These are phyloP conservation scores for Synergus japonicus DNA, from an alignment of 2,888 invertebrate species.

Conservation along the genomic window DNA sequence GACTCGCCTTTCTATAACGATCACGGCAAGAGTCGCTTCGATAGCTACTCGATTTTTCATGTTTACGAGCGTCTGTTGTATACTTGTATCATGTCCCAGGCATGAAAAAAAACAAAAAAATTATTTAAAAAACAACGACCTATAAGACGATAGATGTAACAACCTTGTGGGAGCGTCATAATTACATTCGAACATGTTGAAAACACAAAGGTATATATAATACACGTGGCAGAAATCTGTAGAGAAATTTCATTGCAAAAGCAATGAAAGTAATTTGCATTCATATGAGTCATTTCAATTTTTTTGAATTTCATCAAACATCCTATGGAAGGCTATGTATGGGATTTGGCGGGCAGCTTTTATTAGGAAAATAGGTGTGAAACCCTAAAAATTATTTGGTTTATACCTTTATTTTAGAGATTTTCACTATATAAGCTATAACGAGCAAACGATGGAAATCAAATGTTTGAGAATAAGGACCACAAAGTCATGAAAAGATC, in stretches of 20 bases:
- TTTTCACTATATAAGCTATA: not conserved
- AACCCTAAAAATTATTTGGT: not conserved
- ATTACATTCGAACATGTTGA: not conserved
- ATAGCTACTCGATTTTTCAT: conserved; percentile 31
- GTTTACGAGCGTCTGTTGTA: not conserved
- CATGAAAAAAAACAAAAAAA: not conserved
- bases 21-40: conserved; percentile 1
- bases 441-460: not conserved
- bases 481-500: not conserved
- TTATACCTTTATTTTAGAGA: not conserved
- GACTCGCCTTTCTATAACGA: conserved; percentile 46
- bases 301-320: no score
- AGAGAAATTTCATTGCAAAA: no score
- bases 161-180: not conserved
- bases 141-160: not conserved
- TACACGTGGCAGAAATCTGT: no score
- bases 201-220: no score
- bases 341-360: no score
- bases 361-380: no score
- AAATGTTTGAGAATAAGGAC: not conserved
- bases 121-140: not conserved
- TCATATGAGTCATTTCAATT: no score
- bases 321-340: no score
- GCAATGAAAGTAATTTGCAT: no score
- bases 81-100: not conserved